These are phyloP conservation scores for Cyanistes caeruleus DNA, from an alignment of 2,113 vertebrate species.

Conservation along the genomic window DNA sequence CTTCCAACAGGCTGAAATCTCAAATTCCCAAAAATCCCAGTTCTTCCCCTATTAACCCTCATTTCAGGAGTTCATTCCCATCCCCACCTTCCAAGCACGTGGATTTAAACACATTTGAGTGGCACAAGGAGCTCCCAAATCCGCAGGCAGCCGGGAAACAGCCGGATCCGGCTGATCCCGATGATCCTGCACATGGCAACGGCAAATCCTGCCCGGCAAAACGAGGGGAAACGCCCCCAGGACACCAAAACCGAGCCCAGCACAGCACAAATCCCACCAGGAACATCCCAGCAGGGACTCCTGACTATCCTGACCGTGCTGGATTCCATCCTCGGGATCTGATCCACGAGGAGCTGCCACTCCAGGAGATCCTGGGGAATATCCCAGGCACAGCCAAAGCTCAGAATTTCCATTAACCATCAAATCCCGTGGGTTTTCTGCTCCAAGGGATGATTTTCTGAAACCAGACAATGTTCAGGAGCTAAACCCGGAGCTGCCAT, in stretches of 20 bases:
- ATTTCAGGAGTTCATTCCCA: background rate
- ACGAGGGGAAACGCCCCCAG: background rate
- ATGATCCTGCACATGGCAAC: background rate
- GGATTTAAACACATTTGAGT: fast-evolving
- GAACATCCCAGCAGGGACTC: background rate
- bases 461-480: background rate
- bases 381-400: background rate
- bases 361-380: background rate
- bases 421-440: fast-evolving
- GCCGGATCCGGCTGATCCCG: background rate
- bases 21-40: background rate
- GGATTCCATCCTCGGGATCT: background rate
- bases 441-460: background rate
- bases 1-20: background rate
- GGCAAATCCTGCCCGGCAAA: background rate
- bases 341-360: background rate
- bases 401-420: background rate
- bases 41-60: background rate
- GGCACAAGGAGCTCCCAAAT: background rate
- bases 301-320: too few species aligned
- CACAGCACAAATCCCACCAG: background rate
- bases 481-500: too few species aligned
- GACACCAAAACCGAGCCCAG: fast-evolving
- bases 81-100: too few species aligned
- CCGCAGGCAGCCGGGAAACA: background rate